phyloP scores from a whole-genome alignment of 2,797 vertebrate species.

The Chelmon rostratus region DNA sequence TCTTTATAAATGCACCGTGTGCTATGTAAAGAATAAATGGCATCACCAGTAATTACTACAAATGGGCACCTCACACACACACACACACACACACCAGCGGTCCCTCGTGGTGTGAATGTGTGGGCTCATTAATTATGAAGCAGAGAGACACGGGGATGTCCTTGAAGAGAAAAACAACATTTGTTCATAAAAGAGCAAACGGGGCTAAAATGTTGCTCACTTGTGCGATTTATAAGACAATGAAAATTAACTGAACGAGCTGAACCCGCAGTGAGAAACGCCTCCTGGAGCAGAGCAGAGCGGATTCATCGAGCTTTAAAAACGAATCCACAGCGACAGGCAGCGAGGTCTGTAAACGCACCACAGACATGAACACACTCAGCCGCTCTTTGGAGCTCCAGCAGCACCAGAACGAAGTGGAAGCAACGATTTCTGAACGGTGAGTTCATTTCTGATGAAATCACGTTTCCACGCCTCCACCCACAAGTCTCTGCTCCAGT shows the following conservation, averaged over 20 bases:
- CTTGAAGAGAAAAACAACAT: conserved; percentile 59
- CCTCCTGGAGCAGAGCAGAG: conserved; percentile 20
- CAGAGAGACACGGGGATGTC: conserved; percentile 40
- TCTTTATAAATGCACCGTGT: conserved; percentile 30
- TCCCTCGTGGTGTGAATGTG: conserved; percentile 52
- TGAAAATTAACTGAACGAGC: conserved; percentile 48
- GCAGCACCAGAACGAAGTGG: too few relatives aligned
- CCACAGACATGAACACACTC: background rate
- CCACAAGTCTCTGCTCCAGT: background rate
- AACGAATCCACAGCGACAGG: background rate
- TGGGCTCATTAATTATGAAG: conserved; percentile 64
- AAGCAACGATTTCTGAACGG: too few relatives aligned
- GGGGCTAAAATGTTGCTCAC: conserved; percentile 52
- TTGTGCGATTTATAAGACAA: conserved; percentile 49
- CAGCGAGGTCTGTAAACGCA: background rate
- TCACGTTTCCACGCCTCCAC: background rate
- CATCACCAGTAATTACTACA: conserved; percentile 43
- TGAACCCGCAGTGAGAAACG: conserved; percentile 18
- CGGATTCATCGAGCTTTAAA: background rate
- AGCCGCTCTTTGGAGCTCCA: background rate
- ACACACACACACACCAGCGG: conserved; percentile 7
- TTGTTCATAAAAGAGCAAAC: conserved; percentile 48
- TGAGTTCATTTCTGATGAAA: background rate
- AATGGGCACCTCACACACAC: conserved; percentile 6
- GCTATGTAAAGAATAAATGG: conserved; percentile 26